phyloP scores from a whole-genome alignment of 2,113 vertebrate species.

The Cardinalis cardinalis region DNA sequence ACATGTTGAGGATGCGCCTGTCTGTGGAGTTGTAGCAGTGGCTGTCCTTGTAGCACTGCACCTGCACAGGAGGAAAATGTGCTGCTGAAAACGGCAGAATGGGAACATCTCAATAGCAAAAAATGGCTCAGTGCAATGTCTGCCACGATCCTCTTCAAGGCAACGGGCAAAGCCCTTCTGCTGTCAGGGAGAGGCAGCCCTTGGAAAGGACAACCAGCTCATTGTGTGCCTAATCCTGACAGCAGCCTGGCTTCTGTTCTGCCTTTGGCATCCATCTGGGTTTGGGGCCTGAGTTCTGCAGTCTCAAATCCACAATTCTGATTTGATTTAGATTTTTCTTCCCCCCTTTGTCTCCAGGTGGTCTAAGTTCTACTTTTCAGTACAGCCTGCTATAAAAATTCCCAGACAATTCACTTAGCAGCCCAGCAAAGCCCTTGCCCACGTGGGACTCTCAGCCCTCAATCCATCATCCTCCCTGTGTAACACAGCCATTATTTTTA shows the following conservation, averaged over 20 bases:
- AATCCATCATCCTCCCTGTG: conserved; percentile 37
- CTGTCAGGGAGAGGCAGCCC: neutral
- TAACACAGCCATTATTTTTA: conserved; percentile 59
- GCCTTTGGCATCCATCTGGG: neutral
- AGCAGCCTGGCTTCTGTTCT: neutral
- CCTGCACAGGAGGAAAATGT: too few species aligned
- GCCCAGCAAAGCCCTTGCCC: neutral
- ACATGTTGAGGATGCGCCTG: too few species aligned
- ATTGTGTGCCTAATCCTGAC: neutral
- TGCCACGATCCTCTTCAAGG: neutral
- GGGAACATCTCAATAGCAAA: neutral
- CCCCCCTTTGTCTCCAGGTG: neutral
- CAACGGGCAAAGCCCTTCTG: neutral
- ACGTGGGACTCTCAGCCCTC: neutral
- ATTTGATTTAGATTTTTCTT: neutral
- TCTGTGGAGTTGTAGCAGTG: too few species aligned
- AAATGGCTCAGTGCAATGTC: neutral
- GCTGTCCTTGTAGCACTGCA: too few species aligned
- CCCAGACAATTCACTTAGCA: conserved; percentile 41
- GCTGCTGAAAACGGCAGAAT: neutral
- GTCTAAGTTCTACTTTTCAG: neutral
- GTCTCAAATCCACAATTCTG: neutral
- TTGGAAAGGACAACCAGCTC: neutral
- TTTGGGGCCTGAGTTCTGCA: neutral
- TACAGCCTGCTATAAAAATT: conserved; percentile 17